Conservation (phyloP, 2,797 vertebrate genomes). For the Parambassis ranga region DNA sequence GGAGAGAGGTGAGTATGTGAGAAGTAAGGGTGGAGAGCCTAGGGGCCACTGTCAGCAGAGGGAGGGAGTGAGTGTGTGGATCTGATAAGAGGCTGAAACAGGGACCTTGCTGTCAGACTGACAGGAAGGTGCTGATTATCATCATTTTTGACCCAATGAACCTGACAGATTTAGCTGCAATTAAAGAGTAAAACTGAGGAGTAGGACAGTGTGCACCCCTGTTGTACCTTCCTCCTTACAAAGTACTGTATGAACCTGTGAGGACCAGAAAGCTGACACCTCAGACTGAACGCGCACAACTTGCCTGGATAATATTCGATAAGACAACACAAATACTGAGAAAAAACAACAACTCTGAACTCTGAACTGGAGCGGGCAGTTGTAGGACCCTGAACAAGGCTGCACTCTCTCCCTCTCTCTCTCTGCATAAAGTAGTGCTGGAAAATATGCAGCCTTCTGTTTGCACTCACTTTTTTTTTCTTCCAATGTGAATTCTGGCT, state of each 20-base stretch:
- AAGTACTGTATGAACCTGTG: not conserved
- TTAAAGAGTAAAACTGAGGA: too few relatives aligned
- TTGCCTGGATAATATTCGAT: not conserved
- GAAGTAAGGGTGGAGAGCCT: constrained; percentile 33
- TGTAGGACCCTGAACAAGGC: constrained; percentile 48
- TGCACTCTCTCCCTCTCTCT: constrained; percentile 56
- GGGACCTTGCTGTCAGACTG: constrained; percentile 4
- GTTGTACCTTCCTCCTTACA: too few relatives aligned
- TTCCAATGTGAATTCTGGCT: constrained; percentile 56
- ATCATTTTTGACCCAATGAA: not conserved
- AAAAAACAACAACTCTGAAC: not conserved
- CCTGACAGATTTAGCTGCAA: not conserved
- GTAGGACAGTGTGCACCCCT: too few relatives aligned
- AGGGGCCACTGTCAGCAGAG: constrained; percentile 34
- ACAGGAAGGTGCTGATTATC: not conserved
- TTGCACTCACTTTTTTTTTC: constrained; percentile 58
- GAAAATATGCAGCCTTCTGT: constrained; percentile 62
- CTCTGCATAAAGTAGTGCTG: constrained; percentile 26
- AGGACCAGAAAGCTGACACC: not conserved
- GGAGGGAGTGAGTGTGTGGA: constrained; percentile 29
- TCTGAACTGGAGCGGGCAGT: not conserved
- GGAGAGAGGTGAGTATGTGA: constrained; percentile 54
- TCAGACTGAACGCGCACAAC: not conserved
- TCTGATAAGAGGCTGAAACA: constrained; percentile 32
- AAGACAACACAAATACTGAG: constrained; percentile 23